These are phyloP conservation scores for Bugula neritina DNA, from an alignment of 2,888 invertebrate genomes.

Conservation along the genomic window DNA sequence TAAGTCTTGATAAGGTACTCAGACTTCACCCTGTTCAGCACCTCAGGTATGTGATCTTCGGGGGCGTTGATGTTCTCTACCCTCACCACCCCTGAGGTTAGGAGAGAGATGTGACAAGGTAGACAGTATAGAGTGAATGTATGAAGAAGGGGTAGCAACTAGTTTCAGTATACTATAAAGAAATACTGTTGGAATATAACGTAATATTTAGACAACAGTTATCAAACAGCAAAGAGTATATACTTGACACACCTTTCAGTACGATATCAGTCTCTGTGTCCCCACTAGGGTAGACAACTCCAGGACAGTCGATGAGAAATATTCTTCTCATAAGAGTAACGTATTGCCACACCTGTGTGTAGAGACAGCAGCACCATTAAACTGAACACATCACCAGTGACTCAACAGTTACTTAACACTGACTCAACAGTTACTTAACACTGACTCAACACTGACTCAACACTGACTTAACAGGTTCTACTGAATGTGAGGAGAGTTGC, in stretches of 20 bases:
- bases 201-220: too few species aligned
- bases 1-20: conserved; percentile 89
- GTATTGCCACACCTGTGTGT: conserved; percentile 87
- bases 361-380: not conserved
- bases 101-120: not conserved
- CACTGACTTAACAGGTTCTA: too few species aligned
- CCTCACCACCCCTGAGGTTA: conserved; percentile 58
- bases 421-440: too few species aligned
- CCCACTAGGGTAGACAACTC: conserved; percentile 92
- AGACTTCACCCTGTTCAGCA: conserved; percentile 76
- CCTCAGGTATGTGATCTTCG: conserved; percentile 83
- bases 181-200: too few species aligned
- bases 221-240: too few species aligned
- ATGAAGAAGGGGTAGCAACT: not conserved
- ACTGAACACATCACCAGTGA: too few species aligned
- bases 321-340: conserved; percentile 95
- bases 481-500: too few species aligned
- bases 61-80: conserved; percentile 89
- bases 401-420: too few species aligned
- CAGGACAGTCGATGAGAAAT: conserved; percentile 96
- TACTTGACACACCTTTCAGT: conserved; percentile 71
- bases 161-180: not conserved
- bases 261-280: conserved; percentile 83
- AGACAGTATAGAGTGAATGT: not conserved
- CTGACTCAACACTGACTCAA: too few species aligned